Conservation (phyloP, 2,113 vertebrate species). For the Chamaea fasciata region DNA sequence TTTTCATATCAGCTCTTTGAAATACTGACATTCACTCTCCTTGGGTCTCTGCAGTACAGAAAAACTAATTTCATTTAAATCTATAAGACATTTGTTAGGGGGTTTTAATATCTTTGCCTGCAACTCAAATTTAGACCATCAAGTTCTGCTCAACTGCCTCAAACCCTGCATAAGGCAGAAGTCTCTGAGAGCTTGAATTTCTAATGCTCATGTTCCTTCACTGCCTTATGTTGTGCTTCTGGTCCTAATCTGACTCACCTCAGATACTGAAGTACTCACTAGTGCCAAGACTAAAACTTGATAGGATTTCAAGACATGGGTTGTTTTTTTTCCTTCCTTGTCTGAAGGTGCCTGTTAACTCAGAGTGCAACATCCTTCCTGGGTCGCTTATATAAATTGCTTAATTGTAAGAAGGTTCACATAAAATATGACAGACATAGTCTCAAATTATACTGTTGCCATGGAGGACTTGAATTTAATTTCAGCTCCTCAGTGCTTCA, state of each 20-base stretch:
- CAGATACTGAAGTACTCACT: neutral
- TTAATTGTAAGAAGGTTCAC: conserved; percentile 16
- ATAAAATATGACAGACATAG: conserved; percentile 5
- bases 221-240: conserved; percentile 34
- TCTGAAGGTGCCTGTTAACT: conserved; percentile 14
- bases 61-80: neutral
- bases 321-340: neutral
- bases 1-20: neutral
- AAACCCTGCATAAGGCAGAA: neutral
- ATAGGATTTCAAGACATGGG: neutral
- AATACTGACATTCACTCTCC: neutral
- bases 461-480: neutral
- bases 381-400: conserved; percentile 1
- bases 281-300: conserved; percentile 3
- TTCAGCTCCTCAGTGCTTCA: neutral
- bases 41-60: neutral
- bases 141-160: neutral
- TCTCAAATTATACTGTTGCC: conserved; percentile 31
- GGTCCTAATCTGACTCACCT: conserved; percentile 21
- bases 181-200: neutral
- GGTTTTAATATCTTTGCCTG: neutral
- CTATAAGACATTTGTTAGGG: neutral
- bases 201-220: neutral
- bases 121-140: neutral
- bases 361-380: neutral